phyloP scores from a whole-genome alignment of 2,797 vertebrate genomes.

The Mormyrops attenuatus region DNA sequence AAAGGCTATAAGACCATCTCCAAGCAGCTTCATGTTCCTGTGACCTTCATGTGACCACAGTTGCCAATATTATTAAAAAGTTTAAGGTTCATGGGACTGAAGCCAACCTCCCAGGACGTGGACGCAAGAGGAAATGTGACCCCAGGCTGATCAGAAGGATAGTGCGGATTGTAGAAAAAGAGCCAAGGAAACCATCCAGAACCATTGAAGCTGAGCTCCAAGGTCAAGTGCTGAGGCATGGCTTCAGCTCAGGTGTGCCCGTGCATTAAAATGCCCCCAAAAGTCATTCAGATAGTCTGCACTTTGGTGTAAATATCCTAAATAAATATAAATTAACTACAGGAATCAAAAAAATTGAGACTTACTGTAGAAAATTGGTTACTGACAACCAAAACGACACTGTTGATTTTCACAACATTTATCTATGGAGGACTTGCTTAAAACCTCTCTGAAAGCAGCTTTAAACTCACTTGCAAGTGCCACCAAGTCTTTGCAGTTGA shows the following conservation, averaged over 20 bases:
- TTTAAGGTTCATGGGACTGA: too few species aligned
- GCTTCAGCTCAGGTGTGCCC: not conserved
- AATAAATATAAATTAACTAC: not conserved
- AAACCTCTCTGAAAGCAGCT: not conserved
- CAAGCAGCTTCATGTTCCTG: too few species aligned
- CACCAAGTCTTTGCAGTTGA: not conserved
- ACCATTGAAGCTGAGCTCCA: too few species aligned
- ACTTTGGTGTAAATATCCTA: not conserved
- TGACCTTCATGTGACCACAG: too few species aligned
- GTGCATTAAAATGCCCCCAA: not conserved
- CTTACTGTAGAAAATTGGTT: not conserved
- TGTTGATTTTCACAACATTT: not conserved
- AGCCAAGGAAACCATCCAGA: too few species aligned
- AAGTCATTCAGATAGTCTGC: not conserved
- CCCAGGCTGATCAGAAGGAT: too few species aligned
- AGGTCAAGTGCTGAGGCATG: too few species aligned
- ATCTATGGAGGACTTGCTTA: not conserved
- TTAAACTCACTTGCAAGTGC: not conserved
- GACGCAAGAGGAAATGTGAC: too few species aligned
- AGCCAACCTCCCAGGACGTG: too few species aligned
- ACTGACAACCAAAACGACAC: not conserved
- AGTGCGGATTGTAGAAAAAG: too few species aligned
- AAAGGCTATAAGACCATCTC: too few species aligned
- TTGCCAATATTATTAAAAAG: too few species aligned
- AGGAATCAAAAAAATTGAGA: not conserved